These are phyloP conservation scores for Acanthopagrus latus DNA, from an alignment of 2,797 vertebrate species.

Conservation along the genomic window DNA sequence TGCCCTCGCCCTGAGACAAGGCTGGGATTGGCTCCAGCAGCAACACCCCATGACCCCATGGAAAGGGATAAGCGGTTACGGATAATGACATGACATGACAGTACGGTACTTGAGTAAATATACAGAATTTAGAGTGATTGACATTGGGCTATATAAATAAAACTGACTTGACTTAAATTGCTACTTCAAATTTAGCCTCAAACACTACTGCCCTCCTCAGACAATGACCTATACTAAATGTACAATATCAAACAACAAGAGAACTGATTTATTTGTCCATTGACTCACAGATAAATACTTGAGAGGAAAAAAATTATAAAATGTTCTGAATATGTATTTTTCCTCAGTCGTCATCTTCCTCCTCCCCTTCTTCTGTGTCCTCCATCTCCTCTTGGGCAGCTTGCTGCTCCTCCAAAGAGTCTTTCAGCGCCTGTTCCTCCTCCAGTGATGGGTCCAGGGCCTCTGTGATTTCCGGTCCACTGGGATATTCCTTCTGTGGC, in stretches of 20 bases:
- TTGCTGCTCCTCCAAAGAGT: slow-evolving; percentile 82
- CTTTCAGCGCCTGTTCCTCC: slow-evolving; percentile 88
- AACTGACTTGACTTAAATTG: too few species aligned
- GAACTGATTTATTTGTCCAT: slow-evolving; percentile 31
- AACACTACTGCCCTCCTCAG: neutral
- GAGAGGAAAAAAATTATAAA: neutral
- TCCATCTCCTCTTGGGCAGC: slow-evolving; percentile 82
- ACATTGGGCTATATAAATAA: too few species aligned
- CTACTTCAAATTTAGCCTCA: neutral
- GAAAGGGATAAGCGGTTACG: too few species aligned
- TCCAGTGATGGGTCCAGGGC: slow-evolving; percentile 87
- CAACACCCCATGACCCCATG: too few species aligned
- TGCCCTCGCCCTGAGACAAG: too few species aligned
- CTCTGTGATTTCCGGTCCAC: slow-evolving; percentile 88
- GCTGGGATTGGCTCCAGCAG: too few species aligned
- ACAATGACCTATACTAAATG: neutral
- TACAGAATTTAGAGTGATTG: too few species aligned
- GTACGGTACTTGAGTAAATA: too few species aligned
- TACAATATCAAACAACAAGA: neutral
- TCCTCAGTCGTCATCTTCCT: slow-evolving; percentile 79
- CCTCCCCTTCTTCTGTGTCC: slow-evolving; percentile 85
- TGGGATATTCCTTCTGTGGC: slow-evolving; percentile 87
- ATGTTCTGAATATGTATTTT: neutral
- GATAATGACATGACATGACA: too few species aligned
- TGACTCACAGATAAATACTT: slow-evolving; percentile 8